Evolutionary conservation across 2,113 vertebrate species (phyloP).

Genomic region (Lepisosteus osseus): DNA sequence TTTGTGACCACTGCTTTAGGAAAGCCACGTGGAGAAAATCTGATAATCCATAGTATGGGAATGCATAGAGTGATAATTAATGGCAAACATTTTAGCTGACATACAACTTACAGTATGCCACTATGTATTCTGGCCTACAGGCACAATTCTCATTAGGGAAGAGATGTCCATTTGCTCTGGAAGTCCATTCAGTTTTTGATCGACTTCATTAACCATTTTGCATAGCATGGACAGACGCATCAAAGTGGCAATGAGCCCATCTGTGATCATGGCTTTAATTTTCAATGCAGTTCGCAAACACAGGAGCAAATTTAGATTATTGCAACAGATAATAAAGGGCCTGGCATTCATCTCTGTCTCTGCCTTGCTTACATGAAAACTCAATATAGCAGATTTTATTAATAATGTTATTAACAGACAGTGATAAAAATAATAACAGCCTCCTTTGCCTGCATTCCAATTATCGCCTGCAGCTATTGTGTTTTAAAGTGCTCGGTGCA

Average conservation of each 20-base stretch:
- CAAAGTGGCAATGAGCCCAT: no score
- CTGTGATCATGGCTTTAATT: background rate
- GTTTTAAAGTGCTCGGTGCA: background rate
- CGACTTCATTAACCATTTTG: background rate
- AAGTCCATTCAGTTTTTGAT: background rate
- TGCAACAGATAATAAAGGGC: background rate
- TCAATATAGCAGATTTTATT: slow-evolving; percentile 3
- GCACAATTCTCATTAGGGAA: background rate
- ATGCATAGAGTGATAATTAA: background rate
- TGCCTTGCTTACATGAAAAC: background rate
- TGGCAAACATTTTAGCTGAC: background rate
- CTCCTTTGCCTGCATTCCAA: slow-evolving; percentile 2
- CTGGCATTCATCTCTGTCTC: background rate
- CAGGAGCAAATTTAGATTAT: background rate
- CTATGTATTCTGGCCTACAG: no score
- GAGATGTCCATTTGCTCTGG: background rate
- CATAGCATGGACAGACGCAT: background rate
- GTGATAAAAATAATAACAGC: background rate
- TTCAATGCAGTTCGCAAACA: background rate
- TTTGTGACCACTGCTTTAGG: no score
- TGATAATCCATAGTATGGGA: no score
- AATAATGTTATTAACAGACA: slow-evolving; percentile 7
- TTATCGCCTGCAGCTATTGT: slow-evolving; percentile 4
- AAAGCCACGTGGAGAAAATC: no score
- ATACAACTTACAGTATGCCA: background rate